A percentile compares a stretch with the other conserved stretches of the same genome.
phyloP scores from a whole-genome alignment of 2,888 invertebrate species.

The Acheta domesticus region DNA sequence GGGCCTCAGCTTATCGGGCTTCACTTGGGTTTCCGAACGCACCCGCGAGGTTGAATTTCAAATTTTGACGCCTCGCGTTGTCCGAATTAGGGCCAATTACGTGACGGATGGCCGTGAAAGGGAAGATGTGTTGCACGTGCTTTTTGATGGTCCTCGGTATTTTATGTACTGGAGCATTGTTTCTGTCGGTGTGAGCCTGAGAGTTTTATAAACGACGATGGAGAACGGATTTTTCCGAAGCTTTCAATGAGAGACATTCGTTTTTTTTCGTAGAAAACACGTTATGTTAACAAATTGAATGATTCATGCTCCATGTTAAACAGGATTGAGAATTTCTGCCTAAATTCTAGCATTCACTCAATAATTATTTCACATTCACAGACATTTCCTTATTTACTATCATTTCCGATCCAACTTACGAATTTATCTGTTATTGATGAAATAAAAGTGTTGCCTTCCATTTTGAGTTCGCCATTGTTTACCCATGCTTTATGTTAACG shows the following conservation, averaged over 20 bases:
- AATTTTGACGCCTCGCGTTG: neutral
- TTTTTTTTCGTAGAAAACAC: too few relatives aligned
- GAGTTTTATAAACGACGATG: too few relatives aligned
- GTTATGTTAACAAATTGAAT: too few relatives aligned
- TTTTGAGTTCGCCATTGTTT: neutral
- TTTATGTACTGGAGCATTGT: neutral
- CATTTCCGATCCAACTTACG: neutral
- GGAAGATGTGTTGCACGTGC: neutral
- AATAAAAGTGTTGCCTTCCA: neutral
- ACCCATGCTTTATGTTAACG: neutral
- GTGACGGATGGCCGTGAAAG: neutral
- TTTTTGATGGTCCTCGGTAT: neutral
- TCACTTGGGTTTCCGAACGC: neutral
- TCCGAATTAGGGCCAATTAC: constrained; percentile 8
- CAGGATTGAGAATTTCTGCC: too few relatives aligned
- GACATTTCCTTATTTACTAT: neutral
- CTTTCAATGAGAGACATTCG: too few relatives aligned
- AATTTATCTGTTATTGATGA: neutral
- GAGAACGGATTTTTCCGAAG: too few relatives aligned
- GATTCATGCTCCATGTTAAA: too few relatives aligned
- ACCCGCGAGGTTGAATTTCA: neutral
- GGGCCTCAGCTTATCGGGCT: neutral
- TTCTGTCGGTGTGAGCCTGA: too few relatives aligned
- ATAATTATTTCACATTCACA: too few relatives aligned
- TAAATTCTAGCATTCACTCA: too few relatives aligned